Conservation (phyloP, 2,888 invertebrate genomes). For the Catocala sponsa region DNA sequence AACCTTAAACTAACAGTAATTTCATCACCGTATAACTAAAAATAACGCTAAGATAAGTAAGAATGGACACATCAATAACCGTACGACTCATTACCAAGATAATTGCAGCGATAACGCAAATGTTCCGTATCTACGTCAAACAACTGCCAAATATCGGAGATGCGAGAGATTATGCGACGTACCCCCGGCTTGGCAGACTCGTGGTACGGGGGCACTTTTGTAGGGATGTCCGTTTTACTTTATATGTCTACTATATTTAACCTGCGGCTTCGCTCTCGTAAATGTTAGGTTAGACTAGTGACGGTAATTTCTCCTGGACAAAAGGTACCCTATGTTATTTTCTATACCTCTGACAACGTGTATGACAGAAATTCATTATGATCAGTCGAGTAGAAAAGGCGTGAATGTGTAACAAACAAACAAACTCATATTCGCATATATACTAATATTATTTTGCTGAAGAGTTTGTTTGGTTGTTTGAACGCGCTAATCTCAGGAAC, state of each 20-base stretch:
- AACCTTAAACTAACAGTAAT: neutral
- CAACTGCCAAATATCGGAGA: slow-evolving; percentile 47
- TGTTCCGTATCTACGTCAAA: slow-evolving; percentile 21
- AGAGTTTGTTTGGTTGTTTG: too few relatives aligned
- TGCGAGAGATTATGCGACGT: slow-evolving; percentile 17
- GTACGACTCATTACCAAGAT: slow-evolving; percentile 43
- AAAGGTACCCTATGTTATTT: too few relatives aligned
- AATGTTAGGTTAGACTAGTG: too few relatives aligned
- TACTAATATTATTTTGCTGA: too few relatives aligned
- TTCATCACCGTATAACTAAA: slow-evolving; percentile 16
- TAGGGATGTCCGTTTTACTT: slow-evolving; percentile 8
- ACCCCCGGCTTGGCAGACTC: neutral
- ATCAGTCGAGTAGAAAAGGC: too few relatives aligned
- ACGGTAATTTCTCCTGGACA: too few relatives aligned
- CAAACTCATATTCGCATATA: too few relatives aligned
- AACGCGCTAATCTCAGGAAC: too few relatives aligned
- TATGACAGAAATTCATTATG: too few relatives aligned
- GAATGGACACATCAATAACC: slow-evolving; percentile 29
- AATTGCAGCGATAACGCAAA: slow-evolving; percentile 39
- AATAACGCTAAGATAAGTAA: slow-evolving; percentile 34
- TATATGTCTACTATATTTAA: neutral
- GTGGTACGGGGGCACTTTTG: neutral
- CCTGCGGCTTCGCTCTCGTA: too few relatives aligned
- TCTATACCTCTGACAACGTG: too few relatives aligned
- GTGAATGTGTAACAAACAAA: too few relatives aligned